Conservation (phyloP, 2,113 vertebrate genomes). For the Mustelus asterias region DNA sequence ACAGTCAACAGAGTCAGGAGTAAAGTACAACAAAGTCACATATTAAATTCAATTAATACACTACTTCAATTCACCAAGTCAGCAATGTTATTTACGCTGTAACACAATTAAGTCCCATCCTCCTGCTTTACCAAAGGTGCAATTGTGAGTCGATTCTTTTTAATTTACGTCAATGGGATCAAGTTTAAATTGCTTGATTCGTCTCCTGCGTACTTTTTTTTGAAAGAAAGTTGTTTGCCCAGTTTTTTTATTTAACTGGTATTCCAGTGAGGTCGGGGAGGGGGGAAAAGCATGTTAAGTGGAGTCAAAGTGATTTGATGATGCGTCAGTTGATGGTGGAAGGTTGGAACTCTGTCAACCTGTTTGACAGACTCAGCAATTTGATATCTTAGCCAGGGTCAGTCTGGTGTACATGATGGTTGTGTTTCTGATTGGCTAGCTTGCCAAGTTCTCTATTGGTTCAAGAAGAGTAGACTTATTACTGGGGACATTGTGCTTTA, state of each 20-base stretch:
- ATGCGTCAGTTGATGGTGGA: neutral
- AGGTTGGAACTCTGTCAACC: neutral
- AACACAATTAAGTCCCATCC: neutral
- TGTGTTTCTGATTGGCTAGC: neutral
- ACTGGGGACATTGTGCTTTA: neutral
- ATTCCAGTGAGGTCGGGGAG: neutral
- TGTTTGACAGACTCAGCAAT: neutral
- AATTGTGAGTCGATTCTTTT: neutral
- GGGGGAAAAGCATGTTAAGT: neutral
- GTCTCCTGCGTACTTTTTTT: neutral
- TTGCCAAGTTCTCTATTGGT: neutral
- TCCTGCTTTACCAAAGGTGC: neutral
- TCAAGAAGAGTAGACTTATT: neutral
- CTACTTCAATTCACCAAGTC: neutral
- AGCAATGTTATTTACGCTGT: neutral
- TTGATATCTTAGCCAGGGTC: neutral
- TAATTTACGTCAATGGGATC: neutral
- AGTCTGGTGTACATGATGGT: neutral
- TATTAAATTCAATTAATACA: neutral
- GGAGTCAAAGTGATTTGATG: neutral
- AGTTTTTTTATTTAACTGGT: neutral
- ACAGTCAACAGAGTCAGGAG: neutral
- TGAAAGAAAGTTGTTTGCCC: neutral
- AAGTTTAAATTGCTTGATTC: neutral
- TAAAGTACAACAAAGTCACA: neutral